phyloP scores from a whole-genome alignment of 2,113 vertebrate species.

The Athene cunicularia region DNA sequence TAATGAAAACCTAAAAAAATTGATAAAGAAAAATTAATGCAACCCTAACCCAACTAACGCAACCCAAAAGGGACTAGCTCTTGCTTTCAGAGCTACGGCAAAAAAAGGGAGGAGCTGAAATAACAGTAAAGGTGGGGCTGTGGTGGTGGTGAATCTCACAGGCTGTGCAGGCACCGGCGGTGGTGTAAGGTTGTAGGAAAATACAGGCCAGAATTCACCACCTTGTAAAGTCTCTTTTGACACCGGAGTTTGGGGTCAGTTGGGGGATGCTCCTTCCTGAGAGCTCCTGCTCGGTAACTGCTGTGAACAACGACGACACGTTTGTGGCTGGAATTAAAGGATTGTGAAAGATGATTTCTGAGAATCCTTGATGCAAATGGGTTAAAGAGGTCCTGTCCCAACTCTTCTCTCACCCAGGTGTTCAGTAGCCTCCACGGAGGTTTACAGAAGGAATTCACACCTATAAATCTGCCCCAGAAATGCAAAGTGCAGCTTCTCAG shows the following conservation, averaged over 20 bases:
- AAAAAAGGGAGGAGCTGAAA: neutral
- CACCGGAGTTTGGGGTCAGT: neutral
- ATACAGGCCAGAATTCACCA: neutral
- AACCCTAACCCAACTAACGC: neutral
- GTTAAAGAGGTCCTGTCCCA: neutral
- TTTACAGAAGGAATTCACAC: neutral
- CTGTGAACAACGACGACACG: neutral
- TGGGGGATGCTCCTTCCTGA: neutral
- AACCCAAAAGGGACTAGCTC: neutral
- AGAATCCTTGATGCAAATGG: neutral
- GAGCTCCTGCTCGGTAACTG: neutral
- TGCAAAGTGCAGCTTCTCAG: neutral
- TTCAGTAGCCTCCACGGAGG: neutral
- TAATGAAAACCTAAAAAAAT: neutral
- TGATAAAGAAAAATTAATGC: neutral
- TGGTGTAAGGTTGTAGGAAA: neutral
- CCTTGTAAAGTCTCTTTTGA: neutral
- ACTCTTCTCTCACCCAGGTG: neutral
- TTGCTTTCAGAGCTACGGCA: neutral
- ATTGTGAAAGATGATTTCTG: neutral
- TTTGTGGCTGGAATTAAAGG: neutral
- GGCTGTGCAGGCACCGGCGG: neutral
- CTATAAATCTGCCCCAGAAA: neutral
- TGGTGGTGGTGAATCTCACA: neutral
- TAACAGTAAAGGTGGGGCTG: neutral